Evolutionary conservation across 2,888 invertebrate genomes (phyloP).

Genomic region (Pterostichus niger): DNA sequence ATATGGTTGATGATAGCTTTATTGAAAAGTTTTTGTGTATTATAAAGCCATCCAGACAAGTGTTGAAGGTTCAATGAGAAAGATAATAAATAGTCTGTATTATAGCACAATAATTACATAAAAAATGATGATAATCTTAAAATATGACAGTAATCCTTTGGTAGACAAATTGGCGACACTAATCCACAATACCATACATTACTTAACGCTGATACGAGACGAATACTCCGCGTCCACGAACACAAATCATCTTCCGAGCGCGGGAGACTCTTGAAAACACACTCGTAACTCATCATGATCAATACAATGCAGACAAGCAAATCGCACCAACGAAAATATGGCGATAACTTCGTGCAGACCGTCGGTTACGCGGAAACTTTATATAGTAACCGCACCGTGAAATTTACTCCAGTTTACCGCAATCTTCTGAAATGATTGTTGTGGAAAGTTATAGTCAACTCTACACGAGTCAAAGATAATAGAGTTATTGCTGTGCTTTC

Average conservation of each 20-base stretch:
- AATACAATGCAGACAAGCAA: conserved; percentile 19
- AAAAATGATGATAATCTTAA: conserved; percentile 58
- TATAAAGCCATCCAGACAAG: background rate
- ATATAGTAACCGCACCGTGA: conserved; percentile 1
- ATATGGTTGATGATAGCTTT: background rate
- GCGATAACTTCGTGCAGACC: conserved; percentile 9
- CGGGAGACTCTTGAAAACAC: conserved; percentile 18
- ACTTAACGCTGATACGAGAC: conserved; percentile 12
- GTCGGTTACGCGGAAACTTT: background rate
- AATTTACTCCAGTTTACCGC: conserved; percentile 15
- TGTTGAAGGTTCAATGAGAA: background rate
- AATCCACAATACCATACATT: conserved; percentile 27
- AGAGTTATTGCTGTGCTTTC: conserved; percentile 7
- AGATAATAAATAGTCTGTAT: background rate
- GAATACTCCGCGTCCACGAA: conserved; percentile 7
- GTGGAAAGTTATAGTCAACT: background rate
- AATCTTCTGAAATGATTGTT: conserved; percentile 1
- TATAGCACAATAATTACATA: conserved; percentile 12
- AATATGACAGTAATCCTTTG: conserved; percentile 55
- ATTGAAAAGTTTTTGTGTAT: background rate
- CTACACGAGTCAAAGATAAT: conserved; percentile 6
- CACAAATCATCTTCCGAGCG: conserved; percentile 17
- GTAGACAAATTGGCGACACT: conserved; percentile 34
- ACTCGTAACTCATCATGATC: conserved; percentile 11
- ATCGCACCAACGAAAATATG: conserved; percentile 9